A percentile compares a stretch with the other conserved stretches of the same genome.
Conservation (phyloP, 2,113 vertebrate genomes). For the Pimephales promelas region DNA sequence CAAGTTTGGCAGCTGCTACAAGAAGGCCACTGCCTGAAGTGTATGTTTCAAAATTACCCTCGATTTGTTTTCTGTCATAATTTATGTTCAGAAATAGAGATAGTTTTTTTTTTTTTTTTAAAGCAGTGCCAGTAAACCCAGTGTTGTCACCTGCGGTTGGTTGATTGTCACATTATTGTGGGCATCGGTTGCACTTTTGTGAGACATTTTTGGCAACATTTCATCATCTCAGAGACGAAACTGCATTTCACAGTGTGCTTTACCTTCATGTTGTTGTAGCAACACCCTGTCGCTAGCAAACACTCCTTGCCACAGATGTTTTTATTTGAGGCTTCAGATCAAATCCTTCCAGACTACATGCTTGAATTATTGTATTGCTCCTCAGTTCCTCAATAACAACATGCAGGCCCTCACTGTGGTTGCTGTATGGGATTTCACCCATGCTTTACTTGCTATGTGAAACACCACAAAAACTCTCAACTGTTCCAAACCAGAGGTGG, state of each 20-base stretch:
- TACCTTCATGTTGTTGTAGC: slow-evolving; percentile 33
- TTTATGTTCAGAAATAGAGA: neutral
- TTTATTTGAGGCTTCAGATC: neutral
- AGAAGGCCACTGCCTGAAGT: neutral
- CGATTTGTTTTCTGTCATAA: neutral
- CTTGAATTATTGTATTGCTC: slow-evolving; percentile 8
- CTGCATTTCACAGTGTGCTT: slow-evolving; percentile 10
- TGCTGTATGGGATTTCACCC: slow-evolving; percentile 17
- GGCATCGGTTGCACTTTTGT: neutral
- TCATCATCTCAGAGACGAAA: neutral
- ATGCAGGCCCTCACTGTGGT: neutral
- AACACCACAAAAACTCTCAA: slow-evolving; percentile 1
- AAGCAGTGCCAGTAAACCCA: neutral
- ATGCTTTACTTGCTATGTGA: neutral
- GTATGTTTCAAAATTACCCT: neutral
- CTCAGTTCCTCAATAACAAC: neutral
- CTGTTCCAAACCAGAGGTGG: slow-evolving; percentile 29
- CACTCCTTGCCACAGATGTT: neutral
- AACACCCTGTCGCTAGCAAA: slow-evolving; percentile 35
- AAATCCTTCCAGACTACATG: slow-evolving; percentile 2
- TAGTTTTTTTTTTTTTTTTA: neutral
- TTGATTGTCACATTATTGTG: slow-evolving; percentile 19
- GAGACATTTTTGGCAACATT: slow-evolving; percentile 28
- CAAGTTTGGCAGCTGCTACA: slow-evolving; percentile 34
- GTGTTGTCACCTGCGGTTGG: neutral